A percentile compares a stretch with the other conserved stretches of the same genome.
Evolutionary conservation across 2,113 vertebrate genomes (phyloP).

Genomic region (Boleophthalmus pectinirostris): DNA sequence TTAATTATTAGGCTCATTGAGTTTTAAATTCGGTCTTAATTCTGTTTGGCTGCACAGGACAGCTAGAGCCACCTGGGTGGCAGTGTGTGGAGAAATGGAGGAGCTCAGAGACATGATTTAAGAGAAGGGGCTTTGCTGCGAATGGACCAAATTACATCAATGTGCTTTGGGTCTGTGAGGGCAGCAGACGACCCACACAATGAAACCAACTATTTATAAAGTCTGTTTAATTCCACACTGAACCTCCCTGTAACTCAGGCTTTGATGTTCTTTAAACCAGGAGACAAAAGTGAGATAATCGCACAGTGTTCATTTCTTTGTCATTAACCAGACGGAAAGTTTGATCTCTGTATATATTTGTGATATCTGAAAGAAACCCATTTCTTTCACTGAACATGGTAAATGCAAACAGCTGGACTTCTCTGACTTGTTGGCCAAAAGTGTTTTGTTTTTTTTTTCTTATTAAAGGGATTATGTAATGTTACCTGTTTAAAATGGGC

Average conservation of each 20-base stretch:
- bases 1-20: conserved; percentile 76
- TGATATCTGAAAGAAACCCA: background rate
- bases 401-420: background rate
- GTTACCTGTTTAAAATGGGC: background rate
- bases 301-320: background rate
- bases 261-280: background rate
- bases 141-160: conserved; percentile 19
- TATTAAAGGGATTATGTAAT: background rate
- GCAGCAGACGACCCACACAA: conserved; percentile 29
- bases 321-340: background rate
- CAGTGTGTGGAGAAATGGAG: conserved; percentile 22
- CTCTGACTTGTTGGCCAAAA: background rate
- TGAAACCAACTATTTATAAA: conserved; percentile 10
- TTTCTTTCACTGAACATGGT: background rate
- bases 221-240: background rate
- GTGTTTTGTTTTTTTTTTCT: background rate
- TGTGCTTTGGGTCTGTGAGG: conserved; percentile 14
- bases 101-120: conserved; percentile 18
- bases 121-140: conserved; percentile 25
- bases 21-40: conserved; percentile 72
- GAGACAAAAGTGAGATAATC: background rate
- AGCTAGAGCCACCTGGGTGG: conserved; percentile 57
- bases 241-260: background rate
- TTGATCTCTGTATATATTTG: background rate
- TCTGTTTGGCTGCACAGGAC: conserved; percentile 64